Conservation (phyloP, 2,113 vertebrate species). For the Ageneiosus marmoratus region DNA sequence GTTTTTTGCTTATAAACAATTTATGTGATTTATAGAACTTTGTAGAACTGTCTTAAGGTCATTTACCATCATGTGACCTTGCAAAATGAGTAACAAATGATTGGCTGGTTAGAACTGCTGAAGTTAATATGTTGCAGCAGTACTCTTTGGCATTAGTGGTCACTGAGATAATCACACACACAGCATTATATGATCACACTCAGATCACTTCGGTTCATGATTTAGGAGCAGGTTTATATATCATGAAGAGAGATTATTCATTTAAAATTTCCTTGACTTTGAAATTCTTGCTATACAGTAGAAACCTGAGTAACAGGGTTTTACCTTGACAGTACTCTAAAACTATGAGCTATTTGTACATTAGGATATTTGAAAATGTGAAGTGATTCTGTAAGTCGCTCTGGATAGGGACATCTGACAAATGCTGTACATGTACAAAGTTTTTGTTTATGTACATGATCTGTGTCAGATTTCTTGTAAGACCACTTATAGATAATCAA, state of each 20-base stretch:
- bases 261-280: background rate
- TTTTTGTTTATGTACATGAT: background rate
- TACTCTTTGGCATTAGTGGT: background rate
- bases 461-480: background rate
- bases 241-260: background rate
- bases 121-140: slow-evolving; percentile 24
- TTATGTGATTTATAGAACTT: background rate
- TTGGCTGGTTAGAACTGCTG: slow-evolving; percentile 13
- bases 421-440: background rate
- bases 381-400: background rate
- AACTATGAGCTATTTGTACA: background rate
- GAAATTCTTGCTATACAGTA: background rate
- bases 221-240: background rate
- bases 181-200: background rate
- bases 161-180: background rate
- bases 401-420: background rate
- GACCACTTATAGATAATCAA: background rate
- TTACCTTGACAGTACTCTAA: background rate
- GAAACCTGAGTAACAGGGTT: background rate
- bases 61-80: slow-evolving; percentile 1
- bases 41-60: slow-evolving; percentile 14
- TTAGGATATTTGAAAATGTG: background rate
- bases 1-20: background rate
- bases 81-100: slow-evolving; percentile 30
- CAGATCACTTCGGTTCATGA: too few species aligned